A percentile compares a stretch with the other conserved stretches of the same genome.
phyloP scores from a whole-genome alignment of 2,113 vertebrate genomes.

The Ovis canadensis region DNA sequence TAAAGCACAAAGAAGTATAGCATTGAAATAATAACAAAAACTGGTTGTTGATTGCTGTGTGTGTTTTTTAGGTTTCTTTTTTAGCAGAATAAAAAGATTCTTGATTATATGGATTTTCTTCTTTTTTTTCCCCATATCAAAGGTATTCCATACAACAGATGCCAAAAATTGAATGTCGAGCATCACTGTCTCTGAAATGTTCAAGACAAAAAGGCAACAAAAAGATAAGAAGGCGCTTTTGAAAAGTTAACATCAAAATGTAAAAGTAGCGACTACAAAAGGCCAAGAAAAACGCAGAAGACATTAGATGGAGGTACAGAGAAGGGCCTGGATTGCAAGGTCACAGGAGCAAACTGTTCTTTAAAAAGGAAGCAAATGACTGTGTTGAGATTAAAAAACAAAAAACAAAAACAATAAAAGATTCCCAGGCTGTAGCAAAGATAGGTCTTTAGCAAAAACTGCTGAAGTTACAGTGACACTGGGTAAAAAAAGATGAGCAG shows the following conservation, averaged over 20 bases:
- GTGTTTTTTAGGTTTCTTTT: slow-evolving; percentile 46
- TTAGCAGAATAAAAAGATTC: slow-evolving; percentile 76
- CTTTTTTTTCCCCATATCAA: slow-evolving; percentile 74
- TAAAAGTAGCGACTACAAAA: slow-evolving; percentile 42
- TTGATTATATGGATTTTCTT: slow-evolving; percentile 75
- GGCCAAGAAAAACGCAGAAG: slow-evolving; percentile 65
- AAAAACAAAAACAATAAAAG: background rate
- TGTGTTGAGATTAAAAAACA: slow-evolving; percentile 46
- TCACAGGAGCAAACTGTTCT: slow-evolving; percentile 53
- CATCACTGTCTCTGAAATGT: slow-evolving; percentile 75
- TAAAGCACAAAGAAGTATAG: slow-evolving; percentile 83
- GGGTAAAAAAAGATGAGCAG: slow-evolving; percentile 70
- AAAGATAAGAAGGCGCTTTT: slow-evolving; percentile 60
- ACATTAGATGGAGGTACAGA: slow-evolving; percentile 38
- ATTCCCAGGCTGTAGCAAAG: slow-evolving; percentile 56
- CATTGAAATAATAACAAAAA: slow-evolving; percentile 81
- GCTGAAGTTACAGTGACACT: slow-evolving; percentile 47
- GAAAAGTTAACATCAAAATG: slow-evolving; percentile 68
- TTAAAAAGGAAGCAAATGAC: slow-evolving; percentile 48
- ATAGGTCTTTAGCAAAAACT: slow-evolving; percentile 72
- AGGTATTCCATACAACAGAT: slow-evolving; percentile 72
- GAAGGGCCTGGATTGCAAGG: slow-evolving; percentile 46
- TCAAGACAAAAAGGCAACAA: slow-evolving; percentile 66
- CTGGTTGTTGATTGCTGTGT: slow-evolving; percentile 59
- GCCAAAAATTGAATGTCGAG: slow-evolving; percentile 67